phyloP scores from a whole-genome alignment of 1,140 invertebrate genomes.

The Zophobas atratus region DNA sequence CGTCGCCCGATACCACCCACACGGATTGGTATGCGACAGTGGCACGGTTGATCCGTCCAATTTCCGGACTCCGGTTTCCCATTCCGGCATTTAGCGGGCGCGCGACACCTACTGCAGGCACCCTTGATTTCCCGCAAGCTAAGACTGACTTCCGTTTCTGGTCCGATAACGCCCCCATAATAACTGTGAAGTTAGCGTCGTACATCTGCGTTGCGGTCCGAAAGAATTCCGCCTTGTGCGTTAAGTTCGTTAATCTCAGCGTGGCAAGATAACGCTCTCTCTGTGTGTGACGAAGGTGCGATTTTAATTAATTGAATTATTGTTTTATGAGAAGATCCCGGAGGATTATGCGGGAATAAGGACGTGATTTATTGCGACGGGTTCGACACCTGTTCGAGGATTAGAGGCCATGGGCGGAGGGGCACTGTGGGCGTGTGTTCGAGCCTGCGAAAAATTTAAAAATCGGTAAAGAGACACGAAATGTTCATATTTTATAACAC shows the following conservation, averaged over 20 bases:
- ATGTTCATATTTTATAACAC: too few species aligned
- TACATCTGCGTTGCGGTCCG: neutral
- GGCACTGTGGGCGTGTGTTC: neutral
- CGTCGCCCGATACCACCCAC: conserved; percentile 19
- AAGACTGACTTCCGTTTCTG: conserved; percentile 48
- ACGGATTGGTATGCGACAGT: conserved; percentile 55
- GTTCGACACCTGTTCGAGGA: conserved; percentile 32
- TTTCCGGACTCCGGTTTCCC: conserved; percentile 59
- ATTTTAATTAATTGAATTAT: conserved; percentile 31
- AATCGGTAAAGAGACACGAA: neutral
- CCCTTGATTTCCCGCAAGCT: conserved; percentile 54
- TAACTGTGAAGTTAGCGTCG: conserved; percentile 43
- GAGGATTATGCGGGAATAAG: conserved; percentile 18
- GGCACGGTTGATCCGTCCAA: conserved; percentile 57
- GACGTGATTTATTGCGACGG: conserved; percentile 26
- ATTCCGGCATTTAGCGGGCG: conserved; percentile 60
- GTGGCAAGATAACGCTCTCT: neutral
- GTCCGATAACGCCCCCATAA: conserved; percentile 49
- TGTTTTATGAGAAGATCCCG: conserved; percentile 8
- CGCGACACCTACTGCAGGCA: conserved; percentile 54
- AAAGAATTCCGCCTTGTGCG: conserved; percentile 43
- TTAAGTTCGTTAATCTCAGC: conserved; percentile 40
- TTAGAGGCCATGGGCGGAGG: neutral
- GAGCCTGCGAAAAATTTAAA: neutral
- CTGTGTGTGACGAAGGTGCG: neutral